Evolutionary conservation across 2,888 invertebrate genomes (phyloP).

Genomic region (Malthinus flaveolus): DNA sequence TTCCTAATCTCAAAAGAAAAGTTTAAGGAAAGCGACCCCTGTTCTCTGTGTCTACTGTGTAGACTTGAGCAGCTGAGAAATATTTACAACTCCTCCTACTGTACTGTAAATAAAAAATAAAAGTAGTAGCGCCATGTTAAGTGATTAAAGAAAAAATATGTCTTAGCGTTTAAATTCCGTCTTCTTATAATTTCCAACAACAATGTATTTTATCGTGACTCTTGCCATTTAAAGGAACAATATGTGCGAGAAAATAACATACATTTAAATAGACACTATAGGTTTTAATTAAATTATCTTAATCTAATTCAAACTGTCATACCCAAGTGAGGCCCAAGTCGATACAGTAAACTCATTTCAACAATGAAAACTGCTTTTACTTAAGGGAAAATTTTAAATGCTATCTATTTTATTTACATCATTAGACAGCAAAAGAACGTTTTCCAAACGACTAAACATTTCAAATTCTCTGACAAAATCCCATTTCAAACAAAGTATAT

Average conservation of each 20-base stretch:
- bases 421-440: conserved; percentile 8
- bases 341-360: not conserved
- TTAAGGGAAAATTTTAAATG: conserved; percentile 7
- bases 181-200: not conserved
- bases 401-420: conserved; percentile 9
- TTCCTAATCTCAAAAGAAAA: too few species aligned
- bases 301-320: too few species aligned
- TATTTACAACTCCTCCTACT: too few species aligned
- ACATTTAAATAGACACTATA: not conserved
- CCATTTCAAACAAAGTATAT: not conserved
- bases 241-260: not conserved
- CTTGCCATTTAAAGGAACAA: not conserved
- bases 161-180: not conserved
- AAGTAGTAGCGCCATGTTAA: too few species aligned
- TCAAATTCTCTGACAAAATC: conserved; percentile 1
- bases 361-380: conserved; percentile 2
- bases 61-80: too few species aligned
- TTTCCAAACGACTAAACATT: conserved; percentile 7
- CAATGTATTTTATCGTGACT: not conserved
- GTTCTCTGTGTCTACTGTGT: too few species aligned
- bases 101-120: too few species aligned
- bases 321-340: too few species aligned
- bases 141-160: too few species aligned
- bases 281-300: too few species aligned
- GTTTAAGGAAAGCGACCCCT: too few species aligned